Evolutionary conservation across 2,888 invertebrate species (phyloP), one percentile per base, ranked within the genome.

Genomic region (Chrysolina haemoptera): DNA sequence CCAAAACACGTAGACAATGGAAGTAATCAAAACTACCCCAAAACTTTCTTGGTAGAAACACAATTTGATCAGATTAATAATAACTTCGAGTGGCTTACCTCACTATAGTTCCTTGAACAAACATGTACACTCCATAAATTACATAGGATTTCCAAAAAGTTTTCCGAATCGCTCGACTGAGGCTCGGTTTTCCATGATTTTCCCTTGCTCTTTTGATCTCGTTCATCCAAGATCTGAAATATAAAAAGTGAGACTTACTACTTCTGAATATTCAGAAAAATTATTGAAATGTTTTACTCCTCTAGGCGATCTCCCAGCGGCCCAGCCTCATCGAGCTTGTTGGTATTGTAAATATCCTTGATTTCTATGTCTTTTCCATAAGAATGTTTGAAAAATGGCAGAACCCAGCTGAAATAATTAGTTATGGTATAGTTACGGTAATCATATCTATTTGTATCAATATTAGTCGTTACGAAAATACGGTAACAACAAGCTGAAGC

Each of bases 301-400:
- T 93, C 93, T 43, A 94, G 87, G 27, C 88, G 88, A 84, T 93
- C 90, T 8, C 93, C 93, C 12, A 94, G 88, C 14, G 87, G 85
- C 71, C 92, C 91, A 0, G 94, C 93, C 55, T 89, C 87, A 85
- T 94, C 93, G 18, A 87, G 86, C 0, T 89, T 87, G 16, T 92
- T 88, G 6, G 91, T 90, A 82, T 90, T 91, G 87, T 92, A 93
- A 20, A 94, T 85, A 83, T 94, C 93, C 79, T 92, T 91, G 14
- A 91, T 83, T 71, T 91, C 91, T 69, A 94, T 88, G 71, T 92
- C 91, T 75, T 90, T 87, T 77, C 89, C 90, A 81, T 89, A 91
- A 55, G 94, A 94, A 83, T 90, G 90, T 82, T 89, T 89, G 82
- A 93, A 92, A 72, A 91, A 88, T 40, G 90, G 90, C 79, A 92